Evolutionary conservation across 2,113 vertebrate species (phyloP), one percentile per base, ranked within the genome.

Genomic region (Nothocercus nigrocapillus): DNA sequence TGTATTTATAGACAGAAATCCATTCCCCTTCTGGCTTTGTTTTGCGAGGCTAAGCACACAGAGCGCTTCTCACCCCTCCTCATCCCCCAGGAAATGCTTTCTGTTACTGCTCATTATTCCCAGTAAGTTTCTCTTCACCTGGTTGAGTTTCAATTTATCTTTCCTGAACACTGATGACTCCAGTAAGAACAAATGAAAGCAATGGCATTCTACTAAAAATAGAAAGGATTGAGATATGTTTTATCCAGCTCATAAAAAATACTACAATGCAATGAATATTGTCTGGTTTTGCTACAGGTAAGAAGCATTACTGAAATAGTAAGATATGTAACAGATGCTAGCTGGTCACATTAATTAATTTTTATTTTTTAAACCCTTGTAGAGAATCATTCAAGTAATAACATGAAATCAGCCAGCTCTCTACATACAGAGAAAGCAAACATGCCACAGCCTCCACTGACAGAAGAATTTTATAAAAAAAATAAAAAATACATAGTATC

Each of bases 301-400:
- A 86, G 69, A 78, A 90, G 44, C 14, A 21, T 45, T 25, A 73
- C 30, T 49, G 70, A 88, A 95, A 63, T n/a, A 94, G 3, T 38
- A 79, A 67, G 45, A 34, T 30, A 82, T 12, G 8, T 67, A 88
- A 74, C 27, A 95, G 59, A 93, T 3, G 2, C 36, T 53, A 91
- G 49, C 45, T 94, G 91, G 85, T 89, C 82, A 93, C 75, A 38
- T 58, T 18, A 53, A 91, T 85, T 81, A 91, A 8, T 64, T 85
- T 82, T 91, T 73, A 21, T 38, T 91, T 68, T 82, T 69, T 45
- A 66, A 92, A 15, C 4, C n/a, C 17, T 42, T 9, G 45, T 45
- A 53, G 85, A 94, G 53, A 94, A 87, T 66, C 53, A 80, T 19
- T 81, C 64, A n/a, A 92, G 24, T 69, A 83, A 47, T 64, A 76